Evolutionary conservation across 1,140 invertebrate species (phyloP), one percentile per base, ranked within the genome.

Genomic region (Psilanteris sp.): DNA sequence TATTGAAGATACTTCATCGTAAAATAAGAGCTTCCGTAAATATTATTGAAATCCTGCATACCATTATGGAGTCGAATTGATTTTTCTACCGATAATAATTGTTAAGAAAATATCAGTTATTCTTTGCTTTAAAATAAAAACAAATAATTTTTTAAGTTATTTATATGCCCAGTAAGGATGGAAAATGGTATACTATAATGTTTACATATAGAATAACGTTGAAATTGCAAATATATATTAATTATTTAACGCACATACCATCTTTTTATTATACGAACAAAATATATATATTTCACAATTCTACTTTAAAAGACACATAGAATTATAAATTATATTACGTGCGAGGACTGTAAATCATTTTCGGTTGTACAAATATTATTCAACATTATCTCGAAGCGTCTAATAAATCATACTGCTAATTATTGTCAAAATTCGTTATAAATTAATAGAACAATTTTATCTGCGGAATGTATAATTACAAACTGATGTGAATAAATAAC

Each of bases 351-450:
- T 66, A 54, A 52, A 55, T 67, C 48, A 67, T 55, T 55, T 46
- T 54, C 9, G 26, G n/a, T 54, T 43, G 13, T 37, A 37, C 22
- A 14, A 54, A 44, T 44, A n/a, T 44, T 37, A 54, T 44, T 55
- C 29, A 36, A 46, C 39, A 46, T 67, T 67, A 67, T 55, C 11
- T 36, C 29, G 6, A 29, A 54, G 29, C 2, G 1, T 27, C 13
- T 43, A 44, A 54, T 43, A 43, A 66, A 66, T 66, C 27, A 43
- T 18, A 26, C 10, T 9, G 7, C 37, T 52, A 52, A 66, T 66
- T 54, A 66, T 34, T 66, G 27, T 64, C 18, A 11, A 16, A 41
- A 26, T 7, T 22, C 9, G 18, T 32, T 29, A 52, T 43, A 41
- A 50, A 41, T 62, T 48, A 22, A 29, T 61, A 29, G 24, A 9